Base-by-base conservation (phyloP, 2,888 invertebrate species). In the Eulithis prunata region DNA sequence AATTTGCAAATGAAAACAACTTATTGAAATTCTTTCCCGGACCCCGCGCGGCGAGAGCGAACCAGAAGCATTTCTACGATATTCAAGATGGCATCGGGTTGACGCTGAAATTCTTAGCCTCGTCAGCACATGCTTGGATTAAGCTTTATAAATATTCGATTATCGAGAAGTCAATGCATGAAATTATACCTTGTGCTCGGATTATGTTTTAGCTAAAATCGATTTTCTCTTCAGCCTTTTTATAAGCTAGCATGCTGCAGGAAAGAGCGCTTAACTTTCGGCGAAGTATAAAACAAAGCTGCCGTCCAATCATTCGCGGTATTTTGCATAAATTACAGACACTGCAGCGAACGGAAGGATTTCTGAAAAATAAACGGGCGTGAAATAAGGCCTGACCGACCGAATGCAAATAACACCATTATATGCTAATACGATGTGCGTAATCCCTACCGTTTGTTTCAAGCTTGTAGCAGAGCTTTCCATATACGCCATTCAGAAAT, bases 1-100 rank as follows among this genome's bases (percentile, higher is more conserved):
- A 90, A 91, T 93, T 92, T 91, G 91, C 91, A 90, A 93, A 93
- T 91, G 91, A 91, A 91, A 90, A 91, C 91, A 91, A 93, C 91
- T 92, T 92, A 92, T 91, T 92, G 92, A 91, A 93, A 92, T 93
- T 92, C 91, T 89, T 91, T 85, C 82, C 80, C 86, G 83, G 67
- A 83, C 79, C 79, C 79, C 81, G 84, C 83, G 80, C 80, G 81
- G 77, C 77, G 75, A 67, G 75, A 77, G 79, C 78, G 72, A 76
- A 73, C 76, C 68, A 78, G 78, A 80, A 79, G 81, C 79, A 79
- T 79, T 21, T 21, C 81, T 75, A 73, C 80, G 78, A 82, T 84
- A 85, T 86, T 87, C 77, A 75, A 84, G 78, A 83, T 80, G 82
- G 82, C 79, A 80, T 76, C 77, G 81, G 80, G 74, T 75, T 78